These are phyloP conservation scores for Ganaspis sp. DNA, from an alignment of 1,140 invertebrate genomes.

Conservation along the genomic window DNA sequence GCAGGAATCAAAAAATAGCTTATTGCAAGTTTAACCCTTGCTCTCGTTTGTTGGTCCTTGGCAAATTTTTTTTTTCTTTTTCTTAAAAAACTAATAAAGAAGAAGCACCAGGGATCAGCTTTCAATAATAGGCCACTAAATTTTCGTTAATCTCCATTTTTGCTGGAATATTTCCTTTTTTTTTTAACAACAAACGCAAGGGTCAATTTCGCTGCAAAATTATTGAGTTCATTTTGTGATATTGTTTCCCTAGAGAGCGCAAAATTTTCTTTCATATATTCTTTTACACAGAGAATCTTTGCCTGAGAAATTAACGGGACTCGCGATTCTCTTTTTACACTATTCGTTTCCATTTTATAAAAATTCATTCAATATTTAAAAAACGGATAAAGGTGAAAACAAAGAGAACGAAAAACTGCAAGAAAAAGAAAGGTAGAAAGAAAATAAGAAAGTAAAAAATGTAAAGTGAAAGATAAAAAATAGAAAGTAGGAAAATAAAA, in stretches of 20 bases:
- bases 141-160: neutral
- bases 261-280: neutral
- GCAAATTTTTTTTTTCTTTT: neutral
- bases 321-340: neutral
- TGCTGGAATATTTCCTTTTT: neutral
- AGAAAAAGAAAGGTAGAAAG: neutral
- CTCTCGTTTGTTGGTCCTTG: slow-evolving; percentile 10
- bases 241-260: neutral
- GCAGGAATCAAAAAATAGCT: neutral
- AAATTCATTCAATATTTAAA: neutral
- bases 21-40: neutral
- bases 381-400: neutral
- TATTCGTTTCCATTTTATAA: neutral
- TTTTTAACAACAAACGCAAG: slow-evolving; percentile 2
- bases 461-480: neutral
- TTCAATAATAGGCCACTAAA: neutral
- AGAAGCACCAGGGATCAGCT: neutral
- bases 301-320: neutral
- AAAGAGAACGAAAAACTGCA: too few relatives aligned
- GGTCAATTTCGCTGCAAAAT: neutral
- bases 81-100: neutral
- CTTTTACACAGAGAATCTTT: neutral
- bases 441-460: neutral
- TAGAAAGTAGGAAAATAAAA: neutral
- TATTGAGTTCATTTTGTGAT: neutral